Evolutionary conservation across 2,113 vertebrate genomes (phyloP).

Genomic region (Menidia beryllina): DNA sequence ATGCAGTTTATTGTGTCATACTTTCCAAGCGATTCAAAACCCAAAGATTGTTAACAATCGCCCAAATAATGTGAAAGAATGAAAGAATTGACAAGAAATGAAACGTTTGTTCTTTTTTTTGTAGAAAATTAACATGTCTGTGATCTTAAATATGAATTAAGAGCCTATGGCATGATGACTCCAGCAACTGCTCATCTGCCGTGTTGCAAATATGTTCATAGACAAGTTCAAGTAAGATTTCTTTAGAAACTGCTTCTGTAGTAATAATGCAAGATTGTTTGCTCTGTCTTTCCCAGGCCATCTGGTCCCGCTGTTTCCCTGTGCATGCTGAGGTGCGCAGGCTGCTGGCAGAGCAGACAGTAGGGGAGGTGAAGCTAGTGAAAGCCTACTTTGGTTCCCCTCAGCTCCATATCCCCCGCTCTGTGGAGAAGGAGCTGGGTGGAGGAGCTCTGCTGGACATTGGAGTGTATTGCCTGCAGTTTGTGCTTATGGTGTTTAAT

Average conservation of each 20-base stretch:
- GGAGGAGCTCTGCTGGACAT: conserved; percentile 79
- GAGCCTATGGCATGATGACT: too few species aligned
- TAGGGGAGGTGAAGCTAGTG: conserved; percentile 81
- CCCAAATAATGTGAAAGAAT: too few species aligned
- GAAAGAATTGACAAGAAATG: too few species aligned
- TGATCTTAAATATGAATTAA: too few species aligned
- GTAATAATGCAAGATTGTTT: neutral
- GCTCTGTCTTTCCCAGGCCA: conserved; percentile 61
- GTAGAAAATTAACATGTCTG: too few species aligned
- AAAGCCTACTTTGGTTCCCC: conserved; percentile 75
- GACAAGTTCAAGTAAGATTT: conserved; percentile 24
- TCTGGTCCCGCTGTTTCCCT: conserved; percentile 79
- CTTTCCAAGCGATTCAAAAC: too few species aligned
- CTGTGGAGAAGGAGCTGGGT: conserved; percentile 76
- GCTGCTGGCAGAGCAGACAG: conserved; percentile 65
- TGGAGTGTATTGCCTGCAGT: conserved; percentile 81
- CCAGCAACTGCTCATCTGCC: too few species aligned
- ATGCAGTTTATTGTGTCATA: too few species aligned
- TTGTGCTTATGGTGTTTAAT: conserved; percentile 86
- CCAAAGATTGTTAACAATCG: too few species aligned
- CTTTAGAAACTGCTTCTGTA: neutral
- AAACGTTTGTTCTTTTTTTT: too few species aligned
- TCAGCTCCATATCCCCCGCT: conserved; percentile 72
- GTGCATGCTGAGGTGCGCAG: conserved; percentile 75
- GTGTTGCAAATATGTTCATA: conserved; percentile 12